Conservation (phyloP, 2,113 vertebrate genomes). For the Cranoglanis bouderius region DNA sequence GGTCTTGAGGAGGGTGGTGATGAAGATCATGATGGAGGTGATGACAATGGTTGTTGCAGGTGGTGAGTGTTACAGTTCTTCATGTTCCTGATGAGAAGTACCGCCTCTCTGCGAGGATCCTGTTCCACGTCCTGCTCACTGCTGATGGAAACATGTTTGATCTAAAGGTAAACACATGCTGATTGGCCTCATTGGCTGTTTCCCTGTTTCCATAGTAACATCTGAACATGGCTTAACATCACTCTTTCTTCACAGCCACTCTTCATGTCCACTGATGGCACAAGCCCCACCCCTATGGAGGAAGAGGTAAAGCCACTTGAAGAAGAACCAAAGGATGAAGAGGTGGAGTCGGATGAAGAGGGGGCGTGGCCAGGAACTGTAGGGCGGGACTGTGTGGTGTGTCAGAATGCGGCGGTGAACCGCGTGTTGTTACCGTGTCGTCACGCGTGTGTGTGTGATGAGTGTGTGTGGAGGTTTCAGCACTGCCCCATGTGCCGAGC, state of each 20-base stretch:
- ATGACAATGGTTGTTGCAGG: constrained; percentile 71
- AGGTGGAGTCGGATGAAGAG: constrained; percentile 64
- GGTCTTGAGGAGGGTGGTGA: constrained; percentile 70
- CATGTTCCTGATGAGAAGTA: constrained; percentile 91
- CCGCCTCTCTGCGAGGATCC: constrained; percentile 81
- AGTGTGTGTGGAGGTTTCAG: constrained; percentile 82
- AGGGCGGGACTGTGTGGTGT: constrained; percentile 89
- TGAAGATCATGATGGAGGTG: constrained; percentile 68
- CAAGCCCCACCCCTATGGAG: background rate
- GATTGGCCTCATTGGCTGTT: rapidly evolving
- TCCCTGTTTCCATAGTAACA: background rate
- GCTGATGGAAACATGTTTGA: constrained; percentile 87
- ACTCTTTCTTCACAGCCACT: constrained; percentile 79
- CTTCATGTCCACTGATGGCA: constrained; percentile 88
- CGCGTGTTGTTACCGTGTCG: constrained; percentile 91
- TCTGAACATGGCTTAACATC: constrained; percentile 3
- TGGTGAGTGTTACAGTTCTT: constrained; percentile 85
- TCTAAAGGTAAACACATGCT: constrained; percentile 81
- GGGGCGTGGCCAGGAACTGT: constrained; percentile 71
- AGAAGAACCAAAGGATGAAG: background rate
- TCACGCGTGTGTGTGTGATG: constrained; percentile 88
- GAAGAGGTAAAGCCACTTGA: background rate
- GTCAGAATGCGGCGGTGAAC: constrained; percentile 88
- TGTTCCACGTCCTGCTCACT: constrained; percentile 91
- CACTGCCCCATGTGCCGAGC: constrained; percentile 95